phyloP scores from a whole-genome alignment of 2,797 vertebrate genomes.

The Acridotheres tristis region DNA sequence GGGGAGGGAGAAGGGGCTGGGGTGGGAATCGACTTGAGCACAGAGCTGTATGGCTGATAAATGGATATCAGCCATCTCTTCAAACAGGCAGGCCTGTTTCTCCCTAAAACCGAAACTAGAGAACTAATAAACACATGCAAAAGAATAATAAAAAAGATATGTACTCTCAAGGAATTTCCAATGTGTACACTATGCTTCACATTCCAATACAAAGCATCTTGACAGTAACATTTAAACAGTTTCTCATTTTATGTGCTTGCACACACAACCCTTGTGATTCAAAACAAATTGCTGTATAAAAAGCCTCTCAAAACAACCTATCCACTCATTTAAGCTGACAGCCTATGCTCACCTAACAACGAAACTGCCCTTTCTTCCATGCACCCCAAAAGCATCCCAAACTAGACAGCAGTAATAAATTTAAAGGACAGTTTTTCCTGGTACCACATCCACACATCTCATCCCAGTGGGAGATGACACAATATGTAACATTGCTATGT shows the following conservation, averaged over 20 bases:
- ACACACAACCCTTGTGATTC: neutral
- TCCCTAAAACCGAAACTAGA: conserved; percentile 43
- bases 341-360: conserved; percentile 9
- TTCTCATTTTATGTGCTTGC: conserved; percentile 47
- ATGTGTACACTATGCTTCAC: neutral
- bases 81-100: neutral
- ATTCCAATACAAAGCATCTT: conserved; percentile 45
- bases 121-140: conserved; percentile 1
- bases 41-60: neutral
- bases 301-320: conserved; percentile 22
- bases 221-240: conserved; percentile 32
- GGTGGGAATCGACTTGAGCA: neutral
- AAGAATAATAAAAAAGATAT: neutral
- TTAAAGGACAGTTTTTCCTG: conserved; percentile 56
- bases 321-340: conserved; percentile 7
- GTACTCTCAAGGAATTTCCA: conserved; percentile 20
- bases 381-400: conserved; percentile 13
- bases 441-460: conserved; percentile 48
- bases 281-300: conserved; percentile 51
- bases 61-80: neutral
- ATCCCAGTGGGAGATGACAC: conserved; percentile 50
- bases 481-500: conserved; percentile 42
- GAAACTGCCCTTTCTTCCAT: neutral
- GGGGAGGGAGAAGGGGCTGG: neutral
- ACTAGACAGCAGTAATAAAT: conserved; percentile 51